These are phyloP conservation scores for Platyscapa corneri DNA, from an alignment of 1,140 invertebrate species.

Conservation along the genomic window DNA sequence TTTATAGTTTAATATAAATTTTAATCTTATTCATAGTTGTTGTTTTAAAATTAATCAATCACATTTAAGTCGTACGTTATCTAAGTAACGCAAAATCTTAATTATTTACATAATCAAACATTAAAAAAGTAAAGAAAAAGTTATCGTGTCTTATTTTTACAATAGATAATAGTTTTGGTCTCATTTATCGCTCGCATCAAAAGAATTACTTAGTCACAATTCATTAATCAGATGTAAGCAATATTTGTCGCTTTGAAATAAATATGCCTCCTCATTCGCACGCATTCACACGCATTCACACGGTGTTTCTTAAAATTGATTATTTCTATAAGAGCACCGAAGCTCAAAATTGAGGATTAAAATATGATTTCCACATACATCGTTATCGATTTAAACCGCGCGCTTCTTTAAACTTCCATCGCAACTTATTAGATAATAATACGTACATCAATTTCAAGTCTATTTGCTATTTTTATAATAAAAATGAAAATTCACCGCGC, in stretches of 20 bases:
- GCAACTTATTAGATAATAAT: background rate
- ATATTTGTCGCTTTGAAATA: background rate
- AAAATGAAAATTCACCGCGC: background rate
- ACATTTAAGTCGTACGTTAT: conserved; percentile 27
- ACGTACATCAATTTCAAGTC: background rate
- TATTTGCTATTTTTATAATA: background rate
- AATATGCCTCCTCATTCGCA: too few species aligned
- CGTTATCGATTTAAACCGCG: background rate
- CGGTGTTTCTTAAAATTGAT: background rate
- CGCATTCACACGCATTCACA: background rate
- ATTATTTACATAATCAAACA: conserved; percentile 20
- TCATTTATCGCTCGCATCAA: conserved; percentile 33
- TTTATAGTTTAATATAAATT: background rate
- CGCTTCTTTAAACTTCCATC: background rate
- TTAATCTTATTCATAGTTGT: conserved; percentile 11
- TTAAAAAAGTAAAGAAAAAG: conserved; percentile 18
- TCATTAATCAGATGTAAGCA: background rate
- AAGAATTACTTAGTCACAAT: conserved; percentile 10
- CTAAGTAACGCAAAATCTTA: background rate
- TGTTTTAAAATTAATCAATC: conserved; percentile 27
- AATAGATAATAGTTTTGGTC: conserved; percentile 32
- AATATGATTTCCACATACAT: background rate
- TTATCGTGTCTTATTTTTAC: conserved; percentile 5
- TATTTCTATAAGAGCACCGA: background rate
- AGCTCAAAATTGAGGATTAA: background rate